These are phyloP conservation scores for Sphaerophoria taeniata DNA, from an alignment of 2,888 invertebrate species.

Conservation along the genomic window DNA sequence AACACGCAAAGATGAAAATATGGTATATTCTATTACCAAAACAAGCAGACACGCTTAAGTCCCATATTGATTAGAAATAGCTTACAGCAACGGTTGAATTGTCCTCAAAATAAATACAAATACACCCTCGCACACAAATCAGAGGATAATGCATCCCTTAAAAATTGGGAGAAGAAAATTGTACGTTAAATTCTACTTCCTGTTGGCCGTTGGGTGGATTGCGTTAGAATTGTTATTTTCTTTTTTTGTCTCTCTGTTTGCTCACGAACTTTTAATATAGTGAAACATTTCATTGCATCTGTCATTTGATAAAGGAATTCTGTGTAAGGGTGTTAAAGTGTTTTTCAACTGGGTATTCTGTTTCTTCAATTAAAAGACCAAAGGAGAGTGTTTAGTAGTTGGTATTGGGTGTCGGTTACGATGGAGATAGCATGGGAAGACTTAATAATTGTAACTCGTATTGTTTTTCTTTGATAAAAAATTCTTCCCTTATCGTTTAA, in stretches of 20 bases:
- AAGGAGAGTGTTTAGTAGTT: slow-evolving; percentile 4
- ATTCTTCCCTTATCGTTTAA: slow-evolving; percentile 37
- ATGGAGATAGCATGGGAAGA: slow-evolving; percentile 47
- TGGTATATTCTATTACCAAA: slow-evolving; percentile 2
- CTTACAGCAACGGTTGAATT: slow-evolving; percentile 10
- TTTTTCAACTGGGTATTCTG: slow-evolving; percentile 55
- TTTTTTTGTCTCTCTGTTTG: slow-evolving; percentile 57
- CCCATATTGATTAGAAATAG: neutral
- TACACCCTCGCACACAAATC: slow-evolving; percentile 62
- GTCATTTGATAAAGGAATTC: slow-evolving; percentile 60
- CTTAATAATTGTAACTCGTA: slow-evolving; percentile 43
- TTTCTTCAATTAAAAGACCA: slow-evolving; percentile 35
- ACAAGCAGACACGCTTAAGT: slow-evolving; percentile 5
- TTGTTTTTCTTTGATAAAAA: neutral
- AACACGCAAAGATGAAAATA: slow-evolving; percentile 14
- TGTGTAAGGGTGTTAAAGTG: slow-evolving; percentile 50
- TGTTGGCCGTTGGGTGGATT: slow-evolving; percentile 62
- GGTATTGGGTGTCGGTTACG: neutral
- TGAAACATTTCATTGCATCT: slow-evolving; percentile 69
- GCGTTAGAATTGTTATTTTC: slow-evolving; percentile 50
- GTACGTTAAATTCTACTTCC: slow-evolving; percentile 60
- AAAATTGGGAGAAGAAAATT: slow-evolving; percentile 18
- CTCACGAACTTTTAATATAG: slow-evolving; percentile 71
- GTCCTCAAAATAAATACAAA: slow-evolving; percentile 31
- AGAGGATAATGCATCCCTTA: slow-evolving; percentile 62